These are phyloP conservation scores for Zoanthus solanderi DNA, from an alignment of 92 coral and sea anemone species.

Conservation along the genomic window DNA sequence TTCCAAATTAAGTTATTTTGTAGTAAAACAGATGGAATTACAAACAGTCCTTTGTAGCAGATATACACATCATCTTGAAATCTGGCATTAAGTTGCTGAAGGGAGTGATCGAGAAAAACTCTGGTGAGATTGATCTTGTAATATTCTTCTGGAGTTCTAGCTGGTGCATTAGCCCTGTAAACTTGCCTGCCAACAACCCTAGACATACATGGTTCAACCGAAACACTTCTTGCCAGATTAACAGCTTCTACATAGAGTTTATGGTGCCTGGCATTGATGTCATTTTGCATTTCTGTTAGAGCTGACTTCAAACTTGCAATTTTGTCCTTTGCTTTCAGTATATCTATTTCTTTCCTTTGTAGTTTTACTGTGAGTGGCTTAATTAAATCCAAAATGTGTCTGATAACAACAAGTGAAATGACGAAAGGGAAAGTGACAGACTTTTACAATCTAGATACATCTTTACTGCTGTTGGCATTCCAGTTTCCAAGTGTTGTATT, in stretches of 20 bases:
- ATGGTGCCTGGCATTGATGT: neutral
- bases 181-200: neutral
- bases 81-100: too few relatives aligned
- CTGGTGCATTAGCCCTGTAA: too few relatives aligned
- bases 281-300: too few relatives aligned
- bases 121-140: neutral
- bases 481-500: neutral
- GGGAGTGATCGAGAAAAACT: neutral
- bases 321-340: neutral
- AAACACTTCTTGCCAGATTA: neutral
- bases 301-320: neutral
- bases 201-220: neutral
- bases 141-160: too few relatives aligned
- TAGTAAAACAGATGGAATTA: constrained; percentile 57
- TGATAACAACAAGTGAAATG: neutral
- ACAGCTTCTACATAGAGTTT: neutral
- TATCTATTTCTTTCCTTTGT: neutral
- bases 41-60: constrained; percentile 55
- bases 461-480: neutral
- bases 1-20: constrained; percentile 57
- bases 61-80: neutral
- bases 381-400: too few relatives aligned
- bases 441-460: neutral
- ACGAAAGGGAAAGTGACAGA: neutral
- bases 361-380: neutral